Percentiles rank a stretch among this genome's conserved stretches.
These are phyloP conservation scores for Drosophila murphyi DNA, from an alignment of 1,140 invertebrate genomes.

Conservation along the genomic window DNA sequence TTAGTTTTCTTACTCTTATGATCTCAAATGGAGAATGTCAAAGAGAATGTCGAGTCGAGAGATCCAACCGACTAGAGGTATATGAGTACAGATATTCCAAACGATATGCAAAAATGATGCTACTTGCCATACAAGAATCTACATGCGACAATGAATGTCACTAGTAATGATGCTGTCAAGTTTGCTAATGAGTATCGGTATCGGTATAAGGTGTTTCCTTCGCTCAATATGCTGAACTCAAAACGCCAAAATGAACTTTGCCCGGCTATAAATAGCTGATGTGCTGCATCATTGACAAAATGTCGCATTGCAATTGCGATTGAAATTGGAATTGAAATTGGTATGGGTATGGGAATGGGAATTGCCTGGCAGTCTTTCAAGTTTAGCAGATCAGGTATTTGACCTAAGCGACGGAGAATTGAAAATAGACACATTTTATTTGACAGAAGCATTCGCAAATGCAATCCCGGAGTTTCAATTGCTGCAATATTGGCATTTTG, in stretches of 20 bases:
- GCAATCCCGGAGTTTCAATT: neutral
- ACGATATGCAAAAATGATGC: too few relatives aligned
- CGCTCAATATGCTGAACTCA: constrained; percentile 35
- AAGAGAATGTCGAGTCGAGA: too few relatives aligned
- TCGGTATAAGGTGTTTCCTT: too few relatives aligned
- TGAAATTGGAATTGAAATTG: neutral
- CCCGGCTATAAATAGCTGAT: constrained; percentile 29
- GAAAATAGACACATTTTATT: constrained; percentile 44
- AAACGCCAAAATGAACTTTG: constrained; percentile 29
- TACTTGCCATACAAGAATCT: too few relatives aligned
- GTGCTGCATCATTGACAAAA: constrained; percentile 33
- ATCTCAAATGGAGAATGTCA: too few relatives aligned
- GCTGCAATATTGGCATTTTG: constrained; percentile 37
- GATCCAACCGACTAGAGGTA: too few relatives aligned
- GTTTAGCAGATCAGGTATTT: constrained; percentile 66
- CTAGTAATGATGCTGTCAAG: too few relatives aligned
- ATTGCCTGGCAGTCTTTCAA: constrained; percentile 38
- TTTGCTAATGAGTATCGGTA: too few relatives aligned
- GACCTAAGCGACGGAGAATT: constrained; percentile 50
- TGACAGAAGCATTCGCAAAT: neutral
- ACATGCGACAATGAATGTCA: too few relatives aligned
- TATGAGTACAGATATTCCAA: too few relatives aligned
- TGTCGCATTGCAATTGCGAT: constrained; percentile 13
- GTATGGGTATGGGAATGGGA: too few relatives aligned
- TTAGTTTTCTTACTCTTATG: too few relatives aligned